Evolutionary conservation across 2,888 invertebrate genomes (phyloP), one percentile per base, ranked within the genome.

Genomic region (Mactromeris polynyma): DNA sequence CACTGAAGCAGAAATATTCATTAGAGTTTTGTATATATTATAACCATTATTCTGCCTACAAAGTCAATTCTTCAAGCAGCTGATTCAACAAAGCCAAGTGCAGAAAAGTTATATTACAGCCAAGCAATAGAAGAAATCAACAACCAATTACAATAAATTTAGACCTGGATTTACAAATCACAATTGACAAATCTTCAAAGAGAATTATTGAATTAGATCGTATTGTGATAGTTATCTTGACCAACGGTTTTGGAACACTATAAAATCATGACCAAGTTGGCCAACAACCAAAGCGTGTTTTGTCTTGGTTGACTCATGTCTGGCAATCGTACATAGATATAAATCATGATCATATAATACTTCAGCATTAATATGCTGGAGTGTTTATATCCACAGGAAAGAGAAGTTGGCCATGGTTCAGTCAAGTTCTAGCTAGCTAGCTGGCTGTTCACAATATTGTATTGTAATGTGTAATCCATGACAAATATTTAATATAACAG

Each of bases 181-280:
- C 26, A 4, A 64, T 64, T 64, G 26, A n/a, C 26, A n/a, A 64
- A 64, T 64, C 58, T 64, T 64, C n/a, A 64, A 3, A 64, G 6
- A 26, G n/a, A 64, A 21, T 26, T 64, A 64, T n/a, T 64, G n/a
- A 26, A 64, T 64, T 64, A 64, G 26, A 64, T 64, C 9, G 58
- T 64, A 64, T n/a, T 9, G 26, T 64, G 11, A 64, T 64, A 26
- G 11, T 64, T 51, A 51, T 51, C 51, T 51, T 58, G n/a, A 58
- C 26, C n/a, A n/a, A n/a, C n/a, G 58, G 21, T 58, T 58, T n/a
- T 58, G 0, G 21, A 58, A 9, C n/a, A 58, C 21, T 58, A 19
- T 58, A 36, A 73, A 73, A 73, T 73, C 73, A 73, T 73, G 73
- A 19, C 73, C 73, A 73, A 73, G 36, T 73, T 73, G 36, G 36